Base-by-base conservation (phyloP, 1,140 invertebrate species). In the Hesperophylax magnus region DNA sequence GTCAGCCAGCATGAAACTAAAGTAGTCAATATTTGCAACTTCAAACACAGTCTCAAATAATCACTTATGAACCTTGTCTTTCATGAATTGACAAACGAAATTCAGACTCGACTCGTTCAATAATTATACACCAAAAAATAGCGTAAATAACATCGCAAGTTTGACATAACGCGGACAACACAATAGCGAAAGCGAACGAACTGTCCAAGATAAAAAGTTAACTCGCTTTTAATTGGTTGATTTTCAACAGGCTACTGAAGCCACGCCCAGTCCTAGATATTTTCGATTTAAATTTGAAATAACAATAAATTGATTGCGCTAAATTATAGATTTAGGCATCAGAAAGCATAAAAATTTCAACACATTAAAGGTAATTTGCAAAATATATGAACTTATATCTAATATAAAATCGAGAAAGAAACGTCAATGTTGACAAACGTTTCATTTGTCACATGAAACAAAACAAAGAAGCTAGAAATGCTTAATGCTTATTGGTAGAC, bases 401-500 rank as follows among this genome's bases (percentile, higher is more conserved):
- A 47, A 47, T 47, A 47, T 47, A 47, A 47, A 47, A 47, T 34
- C 39, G 14, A 47, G 39, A 47, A 47, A 14, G 9, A 47, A 47
- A 47, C 39, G 39, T 56, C 27, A 34, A 60, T 76, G 74, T 47
- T 60, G 54, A 76, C 58, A 60, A 22, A 47, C 56, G 22, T n/a
- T 27, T 0, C 3, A 60, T 60, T 39, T 61, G 27, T 61, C n/a
- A 47, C 7, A 11, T 53, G 39, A 24, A 72, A 53, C 47, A 78
- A 78, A 78, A 78, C 39, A 78, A 78, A 74, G 67, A 74, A 72
- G 78, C 67, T 79, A 72, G 34, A 76, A 80, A 80, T 76, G 78
- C 78, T 80, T 80, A 67, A 75, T 80, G 69, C 34, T 76, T 76
- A 80, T 80, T 80, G 78, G 78, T 80, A 52, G 17, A 67, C 71